A percentile compares a stretch with the other conserved stretches of the same genome.
Conservation (phyloP, 2,797 vertebrate genomes). For the Sorex maritimensis region DNA sequence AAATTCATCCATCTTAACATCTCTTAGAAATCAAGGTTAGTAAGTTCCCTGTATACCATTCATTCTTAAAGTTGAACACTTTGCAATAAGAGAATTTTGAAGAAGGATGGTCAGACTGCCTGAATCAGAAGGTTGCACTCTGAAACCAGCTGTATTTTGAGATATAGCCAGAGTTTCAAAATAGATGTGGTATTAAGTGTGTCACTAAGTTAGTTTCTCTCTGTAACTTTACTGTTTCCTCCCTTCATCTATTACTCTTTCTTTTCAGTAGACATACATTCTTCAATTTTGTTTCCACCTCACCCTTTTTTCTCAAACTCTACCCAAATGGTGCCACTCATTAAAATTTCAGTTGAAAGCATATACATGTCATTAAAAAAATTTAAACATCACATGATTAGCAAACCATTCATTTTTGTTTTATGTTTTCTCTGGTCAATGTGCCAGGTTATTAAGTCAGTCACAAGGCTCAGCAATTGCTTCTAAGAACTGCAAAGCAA, state of each 20-base stretch:
- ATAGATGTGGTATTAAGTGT: neutral
- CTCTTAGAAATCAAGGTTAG: neutral
- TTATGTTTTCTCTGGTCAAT: constrained; percentile 27
- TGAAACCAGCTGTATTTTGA: neutral
- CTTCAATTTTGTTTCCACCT: neutral
- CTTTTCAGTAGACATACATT: neutral
- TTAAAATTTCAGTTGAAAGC: constrained; percentile 17
- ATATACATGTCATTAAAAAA: neutral
- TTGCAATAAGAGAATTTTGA: neutral
- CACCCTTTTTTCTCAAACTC: constrained; percentile 51
- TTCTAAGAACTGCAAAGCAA: constrained; percentile 10
- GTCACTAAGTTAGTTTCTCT: too few species aligned
- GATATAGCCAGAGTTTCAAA: neutral
- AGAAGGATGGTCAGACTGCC: neutral
- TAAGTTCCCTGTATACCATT: neutral
- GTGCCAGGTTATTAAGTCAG: constrained; percentile 63
- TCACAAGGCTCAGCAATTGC: constrained; percentile 59
- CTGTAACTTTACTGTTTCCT: neutral
- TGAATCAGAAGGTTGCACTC: neutral
- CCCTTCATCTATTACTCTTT: neutral
- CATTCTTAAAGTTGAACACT: neutral
- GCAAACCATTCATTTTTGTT: constrained; percentile 56
- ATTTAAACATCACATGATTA: constrained; percentile 52
- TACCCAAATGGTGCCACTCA: neutral
- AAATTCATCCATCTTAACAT: neutral